These are phyloP conservation scores for Stictonetta naevosa DNA, from an alignment of 2,113 vertebrate species.

Conservation along the genomic window DNA sequence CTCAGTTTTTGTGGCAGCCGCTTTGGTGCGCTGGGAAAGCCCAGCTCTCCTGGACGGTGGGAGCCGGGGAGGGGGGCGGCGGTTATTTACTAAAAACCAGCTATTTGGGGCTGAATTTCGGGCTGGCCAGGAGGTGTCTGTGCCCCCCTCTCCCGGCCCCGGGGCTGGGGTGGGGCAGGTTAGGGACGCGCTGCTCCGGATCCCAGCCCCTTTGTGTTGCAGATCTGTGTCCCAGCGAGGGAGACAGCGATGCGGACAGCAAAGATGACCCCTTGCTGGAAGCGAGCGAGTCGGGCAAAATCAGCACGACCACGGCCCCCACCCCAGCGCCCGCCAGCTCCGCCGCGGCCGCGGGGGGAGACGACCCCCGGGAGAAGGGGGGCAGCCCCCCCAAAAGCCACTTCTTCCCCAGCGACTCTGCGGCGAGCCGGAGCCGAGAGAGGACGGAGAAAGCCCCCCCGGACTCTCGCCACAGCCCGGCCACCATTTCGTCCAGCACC, in stretches of 20 bases:
- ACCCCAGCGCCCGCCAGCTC: conserved; percentile 47
- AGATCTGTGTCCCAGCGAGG: conserved; percentile 95
- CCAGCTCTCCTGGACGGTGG: background rate
- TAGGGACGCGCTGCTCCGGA: background rate
- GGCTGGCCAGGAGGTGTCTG: background rate
- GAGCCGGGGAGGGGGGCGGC: background rate
- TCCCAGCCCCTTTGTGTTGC: background rate
- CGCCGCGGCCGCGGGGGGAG: conserved; percentile 53
- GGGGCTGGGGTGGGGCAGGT: background rate
- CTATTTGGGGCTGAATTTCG: background rate
- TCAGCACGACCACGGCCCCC: conserved; percentile 85
- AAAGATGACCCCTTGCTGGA: conserved; percentile 89
- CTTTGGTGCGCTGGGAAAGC: background rate
- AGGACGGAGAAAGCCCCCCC: conserved; percentile 86
- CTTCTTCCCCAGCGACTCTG: conserved; percentile 72
- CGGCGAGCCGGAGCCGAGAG: conserved; percentile 76
- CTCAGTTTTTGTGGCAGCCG: background rate
- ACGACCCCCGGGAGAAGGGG: conserved; percentile 84
- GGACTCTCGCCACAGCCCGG: conserved; percentile 92
- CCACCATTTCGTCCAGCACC: conserved; percentile 92
- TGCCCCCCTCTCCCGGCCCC: background rate
- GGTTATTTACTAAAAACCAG: background rate
- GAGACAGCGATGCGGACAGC: conserved; percentile 93
- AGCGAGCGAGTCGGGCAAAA: conserved; percentile 87
- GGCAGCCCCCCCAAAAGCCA: conserved; percentile 79